These are phyloP conservation scores for Heteromormyrus szaboi DNA, from an alignment of 2,797 vertebrate genomes.

Conservation along the genomic window DNA sequence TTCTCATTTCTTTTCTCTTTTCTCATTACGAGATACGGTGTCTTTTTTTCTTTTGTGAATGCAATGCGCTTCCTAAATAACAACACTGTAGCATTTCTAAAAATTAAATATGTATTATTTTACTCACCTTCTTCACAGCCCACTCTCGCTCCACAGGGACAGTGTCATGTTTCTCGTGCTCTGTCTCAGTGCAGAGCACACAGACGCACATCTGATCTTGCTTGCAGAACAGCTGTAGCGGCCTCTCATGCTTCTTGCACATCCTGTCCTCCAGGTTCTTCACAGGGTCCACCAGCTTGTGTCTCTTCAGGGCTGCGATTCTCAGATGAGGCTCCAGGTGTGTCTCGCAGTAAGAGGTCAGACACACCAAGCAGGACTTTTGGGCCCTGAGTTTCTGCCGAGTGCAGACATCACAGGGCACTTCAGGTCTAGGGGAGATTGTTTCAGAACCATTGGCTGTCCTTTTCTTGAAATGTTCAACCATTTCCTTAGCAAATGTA, in stretches of 20 bases:
- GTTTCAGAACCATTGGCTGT: slow-evolving; percentile 17
- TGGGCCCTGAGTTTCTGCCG: slow-evolving; percentile 33
- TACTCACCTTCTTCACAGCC: slow-evolving; percentile 43
- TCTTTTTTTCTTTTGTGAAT: neutral
- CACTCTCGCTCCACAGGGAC: slow-evolving; percentile 37
- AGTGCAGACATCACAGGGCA: slow-evolving; percentile 50
- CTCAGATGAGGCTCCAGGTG: slow-evolving; percentile 36
- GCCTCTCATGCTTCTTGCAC: slow-evolving; percentile 47
- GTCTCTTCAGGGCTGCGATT: slow-evolving; percentile 44
- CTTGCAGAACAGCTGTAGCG: slow-evolving; percentile 49
- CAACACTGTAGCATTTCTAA: neutral
- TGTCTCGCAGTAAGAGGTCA: slow-evolving; percentile 54
- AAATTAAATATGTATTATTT: neutral
- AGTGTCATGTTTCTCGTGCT: slow-evolving; percentile 36
- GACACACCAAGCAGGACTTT: slow-evolving; percentile 56
- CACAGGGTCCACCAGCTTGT: slow-evolving; percentile 50
- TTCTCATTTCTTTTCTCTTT: neutral
- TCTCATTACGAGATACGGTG: neutral
- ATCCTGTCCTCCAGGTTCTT: slow-evolving; percentile 38
- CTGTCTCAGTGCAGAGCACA: slow-evolving; percentile 44
- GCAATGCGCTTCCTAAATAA: neutral
- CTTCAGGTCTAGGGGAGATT: neutral
- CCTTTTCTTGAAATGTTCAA: slow-evolving; percentile 43
- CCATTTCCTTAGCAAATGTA: slow-evolving; percentile 57
- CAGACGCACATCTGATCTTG: slow-evolving; percentile 42